phyloP scores from a whole-genome alignment of 2,113 vertebrate species.

The Coptodon rendalli region DNA sequence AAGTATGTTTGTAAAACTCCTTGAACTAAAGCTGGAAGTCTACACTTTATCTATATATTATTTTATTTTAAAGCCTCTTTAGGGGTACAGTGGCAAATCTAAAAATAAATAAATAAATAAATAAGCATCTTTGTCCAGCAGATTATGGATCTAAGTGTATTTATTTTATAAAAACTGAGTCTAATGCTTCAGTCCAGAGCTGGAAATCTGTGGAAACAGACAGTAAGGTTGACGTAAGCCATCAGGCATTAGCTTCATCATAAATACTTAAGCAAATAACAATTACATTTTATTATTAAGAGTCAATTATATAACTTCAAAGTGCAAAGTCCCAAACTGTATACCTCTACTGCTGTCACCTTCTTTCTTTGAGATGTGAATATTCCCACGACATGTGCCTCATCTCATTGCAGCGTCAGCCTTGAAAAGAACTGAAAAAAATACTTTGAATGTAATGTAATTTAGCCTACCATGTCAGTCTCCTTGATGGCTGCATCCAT shows the following conservation, averaged over 20 bases:
- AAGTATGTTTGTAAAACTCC: not conserved
- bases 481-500: constrained; percentile 69
- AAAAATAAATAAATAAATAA: accelerated
- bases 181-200: not conserved
- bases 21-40: not conserved
- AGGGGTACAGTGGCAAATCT: not conserved
- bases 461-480: constrained; percentile 66
- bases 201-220: not conserved
- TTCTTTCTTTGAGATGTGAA: not conserved
- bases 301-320: not conserved
- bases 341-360: not conserved
- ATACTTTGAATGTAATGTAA: constrained; percentile 67
- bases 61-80: not conserved
- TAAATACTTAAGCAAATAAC: not conserved
- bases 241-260: not conserved
- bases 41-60: not conserved
- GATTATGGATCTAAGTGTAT: not conserved
- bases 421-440: constrained; percentile 55
- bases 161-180: not conserved
- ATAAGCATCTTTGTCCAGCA: not conserved
- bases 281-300: not conserved
- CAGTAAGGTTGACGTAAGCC: not conserved
- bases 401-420: constrained; percentile 55
- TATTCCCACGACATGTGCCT: constrained; percentile 40
- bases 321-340: not conserved